Conservation (phyloP, 2,113 vertebrate genomes). For the Mustela nigripes region DNA sequence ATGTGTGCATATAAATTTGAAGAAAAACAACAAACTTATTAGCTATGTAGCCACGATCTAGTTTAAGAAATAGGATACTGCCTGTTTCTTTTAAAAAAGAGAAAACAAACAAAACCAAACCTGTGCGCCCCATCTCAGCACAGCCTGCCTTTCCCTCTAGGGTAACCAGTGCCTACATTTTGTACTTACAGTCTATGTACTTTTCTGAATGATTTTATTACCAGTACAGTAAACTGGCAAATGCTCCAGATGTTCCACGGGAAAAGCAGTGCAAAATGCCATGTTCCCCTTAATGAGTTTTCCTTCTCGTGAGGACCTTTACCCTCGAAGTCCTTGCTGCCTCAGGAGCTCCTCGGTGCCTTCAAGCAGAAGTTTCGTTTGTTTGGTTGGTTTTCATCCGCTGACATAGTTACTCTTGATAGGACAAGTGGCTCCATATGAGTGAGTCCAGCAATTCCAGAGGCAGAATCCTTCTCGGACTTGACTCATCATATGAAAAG, state of each 20-base stretch:
- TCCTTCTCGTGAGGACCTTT: not conserved
- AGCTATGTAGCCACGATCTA: not conserved
- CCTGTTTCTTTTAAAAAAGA: not conserved
- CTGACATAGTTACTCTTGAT: not conserved
- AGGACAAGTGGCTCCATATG: not conserved
- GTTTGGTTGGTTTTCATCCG: not conserved
- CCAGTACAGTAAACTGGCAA: not conserved
- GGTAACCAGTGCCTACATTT: conserved; percentile 24
- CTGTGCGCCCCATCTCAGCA: not conserved
- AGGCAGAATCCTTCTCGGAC: not conserved
- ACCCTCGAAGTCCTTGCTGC: not conserved
- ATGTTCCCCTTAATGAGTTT: conserved; percentile 1
- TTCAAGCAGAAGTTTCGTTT: not conserved
- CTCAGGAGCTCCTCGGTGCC: not conserved
- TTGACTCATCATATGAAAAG: not conserved
- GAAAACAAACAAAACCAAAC: not conserved
- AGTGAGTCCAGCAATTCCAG: not conserved
- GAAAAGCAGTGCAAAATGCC: conserved; percentile 5
- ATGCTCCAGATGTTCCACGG: conserved; percentile 7
- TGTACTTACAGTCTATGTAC: not conserved
- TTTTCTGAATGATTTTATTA: conserved; percentile 49
- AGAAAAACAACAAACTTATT: not conserved
- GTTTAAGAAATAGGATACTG: conserved; percentile 34
- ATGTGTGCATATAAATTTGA: not conserved
- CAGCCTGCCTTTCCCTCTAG: not conserved